Conservation (phyloP, 2,113 vertebrate genomes). For the Oxyura jamaicensis region DNA sequence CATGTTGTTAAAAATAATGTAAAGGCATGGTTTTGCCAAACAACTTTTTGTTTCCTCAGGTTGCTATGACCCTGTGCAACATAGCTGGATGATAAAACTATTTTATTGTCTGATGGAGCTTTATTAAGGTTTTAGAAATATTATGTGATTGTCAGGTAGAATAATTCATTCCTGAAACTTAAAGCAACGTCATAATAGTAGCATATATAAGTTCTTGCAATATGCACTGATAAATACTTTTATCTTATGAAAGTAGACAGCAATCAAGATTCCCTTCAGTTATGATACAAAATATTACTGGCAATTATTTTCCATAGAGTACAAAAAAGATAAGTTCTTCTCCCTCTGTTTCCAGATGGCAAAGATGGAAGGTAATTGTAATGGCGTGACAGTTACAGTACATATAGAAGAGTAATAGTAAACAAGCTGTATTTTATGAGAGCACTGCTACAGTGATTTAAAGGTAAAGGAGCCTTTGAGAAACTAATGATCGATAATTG, state of each 20-base stretch:
- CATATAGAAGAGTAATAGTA: background rate
- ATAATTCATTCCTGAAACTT: background rate
- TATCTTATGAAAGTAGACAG: background rate
- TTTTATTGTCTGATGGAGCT: background rate
- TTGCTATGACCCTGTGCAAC: background rate
- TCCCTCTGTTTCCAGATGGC: background rate
- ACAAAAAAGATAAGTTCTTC: background rate
- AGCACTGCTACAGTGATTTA: conserved; percentile 25
- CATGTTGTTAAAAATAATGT: background rate
- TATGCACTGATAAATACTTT: background rate
- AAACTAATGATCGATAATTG: conserved; percentile 38
- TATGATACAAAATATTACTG: background rate
- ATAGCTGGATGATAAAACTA: background rate
- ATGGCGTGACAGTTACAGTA: background rate
- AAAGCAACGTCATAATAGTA: background rate
- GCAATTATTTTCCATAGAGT: background rate
- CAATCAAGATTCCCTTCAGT: background rate
- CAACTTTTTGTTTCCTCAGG: background rate
- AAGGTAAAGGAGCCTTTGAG: conserved; percentile 34
- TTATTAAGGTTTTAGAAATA: background rate
- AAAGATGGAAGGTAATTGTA: conserved; percentile 25
- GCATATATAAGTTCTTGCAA: background rate
- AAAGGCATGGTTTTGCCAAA: background rate
- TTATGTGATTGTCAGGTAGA: background rate
- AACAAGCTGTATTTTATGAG: conserved; percentile 31